Base-by-base conservation (phyloP, 2,113 vertebrate genomes). In the Leucoraja erinaceus region DNA sequence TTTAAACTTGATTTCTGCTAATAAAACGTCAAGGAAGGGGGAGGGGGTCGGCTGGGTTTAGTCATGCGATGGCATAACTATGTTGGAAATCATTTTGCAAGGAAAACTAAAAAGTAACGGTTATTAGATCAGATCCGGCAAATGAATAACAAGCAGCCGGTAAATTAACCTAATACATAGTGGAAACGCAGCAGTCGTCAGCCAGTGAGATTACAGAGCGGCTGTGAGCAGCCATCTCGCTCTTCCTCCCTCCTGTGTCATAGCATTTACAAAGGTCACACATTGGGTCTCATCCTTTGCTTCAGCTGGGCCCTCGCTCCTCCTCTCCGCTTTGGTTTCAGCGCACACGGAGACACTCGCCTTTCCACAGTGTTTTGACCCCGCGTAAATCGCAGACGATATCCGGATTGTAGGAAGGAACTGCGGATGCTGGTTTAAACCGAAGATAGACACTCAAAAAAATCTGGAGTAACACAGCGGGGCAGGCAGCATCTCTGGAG, bases 1-100 rank as follows among this genome's bases (percentile, higher is more conserved):
- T 54, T 91, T 72, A 25, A 91, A 74, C 33, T 91, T 91, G 38
- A 91, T 91, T 91, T 54, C 66, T 74, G 20, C 18, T 54, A 38
- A 90, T 54, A 72, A 72, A 91, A 74, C 9, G 68, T 91, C 90
- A 47, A 70, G 90, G 12, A 72, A 25, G 38, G 38, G 38, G 38
- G 38, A 3, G 47, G 47, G 33, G 38, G 72, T 91, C 22, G 66
- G 10, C 33, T 70, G 68, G 20, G 33, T 54, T 11, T 18, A 47
- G 66, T 47, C 66, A 28, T 70, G 28, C 22, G 56, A 3, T 63
- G n/a, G 20, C 31, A 33, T 25, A 20, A 31, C 8, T 54, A 11
- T 90, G 68, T 91, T 70, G 38, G 72, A 74, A 72, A 72, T 38
- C 0, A 6, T 74, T 25, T 28, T 61, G 22, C 3, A 59, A 59